Percentiles rank a stretch among this genome's conserved stretches.
These are phyloP conservation scores for Nasonia longicornis DNA, from an alignment of 1,140 invertebrate genomes.

Conservation along the genomic window DNA sequence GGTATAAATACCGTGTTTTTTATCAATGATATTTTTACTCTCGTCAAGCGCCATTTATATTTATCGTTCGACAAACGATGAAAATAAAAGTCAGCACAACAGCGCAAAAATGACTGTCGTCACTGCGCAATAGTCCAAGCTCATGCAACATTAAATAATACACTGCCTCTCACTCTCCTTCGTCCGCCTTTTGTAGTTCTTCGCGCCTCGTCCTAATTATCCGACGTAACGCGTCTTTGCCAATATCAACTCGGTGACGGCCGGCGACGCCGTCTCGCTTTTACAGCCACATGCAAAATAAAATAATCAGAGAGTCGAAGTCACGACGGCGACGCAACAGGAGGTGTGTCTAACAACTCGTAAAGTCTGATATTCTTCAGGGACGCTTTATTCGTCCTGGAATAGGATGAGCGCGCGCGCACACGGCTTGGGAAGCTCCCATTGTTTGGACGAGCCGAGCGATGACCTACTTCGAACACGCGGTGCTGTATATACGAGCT, in stretches of 20 bases:
- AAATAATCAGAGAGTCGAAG: neutral
- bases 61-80: too few species aligned
- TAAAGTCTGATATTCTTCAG: neutral
- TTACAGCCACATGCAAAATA: neutral
- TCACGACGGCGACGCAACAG: neutral
- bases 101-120: too few species aligned
- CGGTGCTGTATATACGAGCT: neutral
- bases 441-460: neutral
- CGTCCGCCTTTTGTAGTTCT: neutral
- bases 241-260: neutral
- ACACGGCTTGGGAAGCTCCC: neutral
- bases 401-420: neutral
- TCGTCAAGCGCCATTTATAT: too few species aligned
- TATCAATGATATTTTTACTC: too few species aligned
- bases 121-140: too few species aligned
- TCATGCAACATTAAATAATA: neutral
- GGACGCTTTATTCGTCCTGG: neutral
- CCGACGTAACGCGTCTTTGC: neutral
- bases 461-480: neutral
- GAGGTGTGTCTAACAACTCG: neutral
- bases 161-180: neutral
- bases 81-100: neutral
- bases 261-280: neutral
- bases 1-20: too few species aligned
- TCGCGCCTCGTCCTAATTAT: neutral